Percentiles rank a stretch among this genome's conserved stretches.
Evolutionary conservation across 2,888 invertebrate species (phyloP).

Genomic region (Drosophila suboccidentalis): DNA sequence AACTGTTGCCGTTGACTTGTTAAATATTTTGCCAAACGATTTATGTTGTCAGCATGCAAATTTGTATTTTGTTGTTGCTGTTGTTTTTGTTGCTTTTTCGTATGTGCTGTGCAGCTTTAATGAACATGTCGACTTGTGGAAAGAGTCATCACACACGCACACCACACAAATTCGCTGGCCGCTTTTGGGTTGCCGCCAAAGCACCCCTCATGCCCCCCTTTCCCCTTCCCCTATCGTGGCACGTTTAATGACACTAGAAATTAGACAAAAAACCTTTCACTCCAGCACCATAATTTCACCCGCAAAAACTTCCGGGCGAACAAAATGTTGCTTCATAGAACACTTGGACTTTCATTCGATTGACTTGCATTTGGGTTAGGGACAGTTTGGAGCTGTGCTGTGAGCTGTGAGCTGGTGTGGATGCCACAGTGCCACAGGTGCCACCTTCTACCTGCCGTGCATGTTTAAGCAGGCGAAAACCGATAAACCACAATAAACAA

Average conservation of each 20-base stretch:
- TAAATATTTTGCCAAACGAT: conserved; percentile 77
- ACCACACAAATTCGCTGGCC: conserved; percentile 50
- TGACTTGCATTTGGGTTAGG: conserved; percentile 71
- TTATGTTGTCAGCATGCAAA: conserved; percentile 78
- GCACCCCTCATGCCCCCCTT: neutral
- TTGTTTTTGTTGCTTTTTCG: conserved; percentile 33
- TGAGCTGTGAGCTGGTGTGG: conserved; percentile 1
- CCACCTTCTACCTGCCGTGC: conserved; percentile 55
- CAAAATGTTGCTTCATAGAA: conserved; percentile 47
- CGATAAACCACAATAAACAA: conserved; percentile 29
- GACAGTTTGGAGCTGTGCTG: conserved; percentile 58
- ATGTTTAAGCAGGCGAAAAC: conserved; percentile 71
- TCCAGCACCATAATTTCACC: conserved; percentile 66
- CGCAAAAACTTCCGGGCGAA: conserved; percentile 50
- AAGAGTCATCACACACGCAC: conserved; percentile 67
- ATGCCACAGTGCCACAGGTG: conserved; percentile 27
- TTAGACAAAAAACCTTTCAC: conserved; percentile 72
- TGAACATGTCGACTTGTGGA: conserved; percentile 68
- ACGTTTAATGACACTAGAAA: conserved; percentile 53
- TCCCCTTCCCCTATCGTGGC: neutral
- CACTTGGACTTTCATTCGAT: conserved; percentile 58
- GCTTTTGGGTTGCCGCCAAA: conserved; percentile 2
- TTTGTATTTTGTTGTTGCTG: conserved; percentile 52
- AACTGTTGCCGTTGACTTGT: conserved; percentile 81
- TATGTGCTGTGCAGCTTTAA: conserved; percentile 57